Percentiles rank a stretch among this genome's conserved stretches.
These are phyloP conservation scores for Turnix velox DNA, from an alignment of 2,113 vertebrate genomes.

Conservation along the genomic window DNA sequence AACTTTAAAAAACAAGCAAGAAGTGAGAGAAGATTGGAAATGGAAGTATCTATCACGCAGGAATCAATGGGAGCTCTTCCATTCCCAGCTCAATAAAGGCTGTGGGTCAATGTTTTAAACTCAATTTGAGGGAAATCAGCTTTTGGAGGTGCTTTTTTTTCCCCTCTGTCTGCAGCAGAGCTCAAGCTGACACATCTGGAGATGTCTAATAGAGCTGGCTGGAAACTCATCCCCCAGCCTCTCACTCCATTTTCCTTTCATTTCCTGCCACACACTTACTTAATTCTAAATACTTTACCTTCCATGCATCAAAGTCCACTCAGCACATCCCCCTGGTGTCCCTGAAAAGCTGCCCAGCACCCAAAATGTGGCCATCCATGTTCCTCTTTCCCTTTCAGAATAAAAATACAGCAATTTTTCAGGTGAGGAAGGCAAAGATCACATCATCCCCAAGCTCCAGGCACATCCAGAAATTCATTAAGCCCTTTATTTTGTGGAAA, in stretches of 20 bases:
- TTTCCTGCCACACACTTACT: background rate
- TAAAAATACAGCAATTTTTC: background rate
- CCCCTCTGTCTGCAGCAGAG: background rate
- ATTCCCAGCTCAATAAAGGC: background rate
- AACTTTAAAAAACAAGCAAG: background rate
- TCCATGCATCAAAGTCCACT: background rate
- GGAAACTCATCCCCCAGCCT: background rate
- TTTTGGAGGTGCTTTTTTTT: background rate
- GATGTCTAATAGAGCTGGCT: background rate
- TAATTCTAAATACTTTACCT: background rate
- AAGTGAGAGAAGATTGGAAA: background rate
- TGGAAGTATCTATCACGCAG: background rate
- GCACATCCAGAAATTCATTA: background rate
- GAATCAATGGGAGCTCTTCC: background rate
- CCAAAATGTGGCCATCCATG: background rate
- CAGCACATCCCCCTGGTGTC: accelerated
- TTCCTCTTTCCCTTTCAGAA: background rate
- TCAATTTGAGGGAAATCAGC: background rate
- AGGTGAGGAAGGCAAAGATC: too few species aligned
- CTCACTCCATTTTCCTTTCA: background rate
- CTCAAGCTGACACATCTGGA: background rate
- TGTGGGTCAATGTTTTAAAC: background rate
- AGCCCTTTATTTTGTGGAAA: background rate
- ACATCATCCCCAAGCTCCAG: too few species aligned
- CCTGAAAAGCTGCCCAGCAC: background rate